Evolutionary conservation across 1,140 invertebrate species (phyloP).

Genomic region (Batillaria attramentaria): DNA sequence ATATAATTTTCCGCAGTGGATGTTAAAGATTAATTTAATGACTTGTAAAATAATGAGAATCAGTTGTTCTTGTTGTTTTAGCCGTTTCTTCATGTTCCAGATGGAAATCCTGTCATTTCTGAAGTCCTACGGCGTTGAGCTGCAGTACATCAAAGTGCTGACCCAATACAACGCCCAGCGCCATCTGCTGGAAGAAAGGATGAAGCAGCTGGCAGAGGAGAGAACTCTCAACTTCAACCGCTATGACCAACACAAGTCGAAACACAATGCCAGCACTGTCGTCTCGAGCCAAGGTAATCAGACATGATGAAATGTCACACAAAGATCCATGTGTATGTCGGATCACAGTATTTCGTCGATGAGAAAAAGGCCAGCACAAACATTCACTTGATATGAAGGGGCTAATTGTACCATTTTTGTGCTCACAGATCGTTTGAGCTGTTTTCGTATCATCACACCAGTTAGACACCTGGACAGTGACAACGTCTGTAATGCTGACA

Average conservation of each 20-base stretch:
- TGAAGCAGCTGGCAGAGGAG: constrained; percentile 8
- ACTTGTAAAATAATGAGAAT: too few species aligned
- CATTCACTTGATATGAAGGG: too few species aligned
- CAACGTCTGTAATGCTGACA: too few species aligned
- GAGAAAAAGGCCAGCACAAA: too few species aligned
- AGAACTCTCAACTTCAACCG: not conserved
- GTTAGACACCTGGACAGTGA: too few species aligned
- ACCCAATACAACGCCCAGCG: constrained; percentile 55
- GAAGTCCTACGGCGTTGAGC: not conserved
- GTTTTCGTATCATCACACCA: not conserved
- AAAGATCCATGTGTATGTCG: not conserved
- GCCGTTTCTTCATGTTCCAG: too few species aligned
- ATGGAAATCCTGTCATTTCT: constrained; percentile 17
- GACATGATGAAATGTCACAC: not conserved
- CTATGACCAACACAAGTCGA: constrained; percentile 14
- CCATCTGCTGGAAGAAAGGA: constrained; percentile 36
- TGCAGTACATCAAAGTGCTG: constrained; percentile 43
- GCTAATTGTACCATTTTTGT: too few species aligned
- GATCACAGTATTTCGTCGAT: too few species aligned
- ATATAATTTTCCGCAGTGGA: too few species aligned
- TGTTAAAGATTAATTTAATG: too few species aligned
- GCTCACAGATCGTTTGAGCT: not conserved
- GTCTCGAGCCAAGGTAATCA: constrained; percentile 53
- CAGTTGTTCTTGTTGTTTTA: too few species aligned
- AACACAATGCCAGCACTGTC: constrained; percentile 51